Base-by-base conservation (phyloP, 1,140 invertebrate genomes). In the Papilio xuthus region DNA sequence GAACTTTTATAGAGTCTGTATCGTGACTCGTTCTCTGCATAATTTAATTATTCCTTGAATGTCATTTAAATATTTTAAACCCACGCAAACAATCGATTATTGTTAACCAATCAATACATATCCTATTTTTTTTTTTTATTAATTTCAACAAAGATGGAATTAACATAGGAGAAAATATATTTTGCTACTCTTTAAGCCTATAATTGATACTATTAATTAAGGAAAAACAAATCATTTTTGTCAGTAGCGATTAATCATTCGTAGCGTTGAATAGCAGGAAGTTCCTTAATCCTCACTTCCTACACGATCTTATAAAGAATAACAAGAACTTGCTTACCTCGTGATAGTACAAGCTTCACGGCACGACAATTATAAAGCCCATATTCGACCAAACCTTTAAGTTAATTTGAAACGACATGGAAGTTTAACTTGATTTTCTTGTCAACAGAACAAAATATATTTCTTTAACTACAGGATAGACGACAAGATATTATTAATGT, bases 221-320 rank as follows among this genome's bases (percentile, higher is more conserved):
- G 26, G 2, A 2, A 60, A 3, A 28, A 60, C 9, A 60, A 60
- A 26, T n/a, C 9, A n/a, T 3, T 60, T 60, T 60, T 20, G 56
- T 13, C 9, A 26, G 23, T 60, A 60, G 56, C 12, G 20, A 60
- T 23, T 13, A 23, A 60, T 26, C 10, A 28, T 26, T 60, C 23
- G 4, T 26, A 60, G 20, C 1, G 26, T 26, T 13, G 20, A 10
- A 26, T 60, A 60, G 26, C 23, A 60, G 56, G 56, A 60, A 60
- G 23, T 60, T 23, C 20, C 56, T 23, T 60, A 60, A 23, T 60
- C 20, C 23, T 0, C 23, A 60, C 56, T 60, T 60, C 56, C 56
- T 60, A 60, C 56, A 60, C 56, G 56, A 10, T 26, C 56, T 60
- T 12, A 60, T 60, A 60, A 28, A 60, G 56, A 60, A 60, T 60